phyloP scores from a whole-genome alignment of 2,888 invertebrate genomes.

The Ormyrus nitidulus region DNA sequence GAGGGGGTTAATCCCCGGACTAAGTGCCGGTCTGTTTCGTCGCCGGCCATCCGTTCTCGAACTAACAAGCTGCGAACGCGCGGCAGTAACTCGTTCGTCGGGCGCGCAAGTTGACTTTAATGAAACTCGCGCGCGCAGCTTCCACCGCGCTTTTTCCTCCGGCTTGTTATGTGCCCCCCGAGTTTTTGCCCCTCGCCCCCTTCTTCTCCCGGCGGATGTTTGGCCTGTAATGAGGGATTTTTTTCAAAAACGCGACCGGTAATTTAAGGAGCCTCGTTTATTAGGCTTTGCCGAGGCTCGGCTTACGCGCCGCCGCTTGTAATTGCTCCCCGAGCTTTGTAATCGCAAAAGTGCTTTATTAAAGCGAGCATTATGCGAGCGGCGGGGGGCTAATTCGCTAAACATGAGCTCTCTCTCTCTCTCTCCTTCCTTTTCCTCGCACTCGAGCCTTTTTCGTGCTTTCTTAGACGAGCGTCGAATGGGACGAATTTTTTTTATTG shows the following conservation, averaged over 20 bases:
- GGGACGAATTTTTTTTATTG: background rate
- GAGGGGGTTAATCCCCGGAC: conserved; percentile 30
- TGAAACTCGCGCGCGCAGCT: conserved; percentile 49
- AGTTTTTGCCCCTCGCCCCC: background rate
- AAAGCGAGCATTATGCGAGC: background rate
- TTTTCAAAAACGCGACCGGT: conserved; percentile 18
- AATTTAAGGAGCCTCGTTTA: conserved; percentile 45
- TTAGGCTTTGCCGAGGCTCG: conserved; percentile 17
- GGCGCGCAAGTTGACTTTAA: conserved; percentile 51
- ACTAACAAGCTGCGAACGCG: background rate
- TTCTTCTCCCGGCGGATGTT: background rate
- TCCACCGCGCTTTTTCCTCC: conserved; percentile 11
- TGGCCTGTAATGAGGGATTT: conserved; percentile 36
- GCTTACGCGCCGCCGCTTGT: background rate
- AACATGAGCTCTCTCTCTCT: conserved; percentile 11
- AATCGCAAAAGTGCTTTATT: conserved; percentile 50
- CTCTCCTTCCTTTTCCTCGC: background rate
- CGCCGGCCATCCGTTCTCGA: too few relatives aligned
- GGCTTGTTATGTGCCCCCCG: background rate
- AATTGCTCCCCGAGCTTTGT: conserved; percentile 18
- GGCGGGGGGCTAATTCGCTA: conserved; percentile 44
- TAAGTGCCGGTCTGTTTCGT: conserved; percentile 13
- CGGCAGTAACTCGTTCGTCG: conserved; percentile 24
- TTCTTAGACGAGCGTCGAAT: background rate
- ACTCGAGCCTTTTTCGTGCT: background rate